These are phyloP conservation scores for Meiosimyza decipiens DNA, from an alignment of 2,888 invertebrate genomes.

Conservation along the genomic window DNA sequence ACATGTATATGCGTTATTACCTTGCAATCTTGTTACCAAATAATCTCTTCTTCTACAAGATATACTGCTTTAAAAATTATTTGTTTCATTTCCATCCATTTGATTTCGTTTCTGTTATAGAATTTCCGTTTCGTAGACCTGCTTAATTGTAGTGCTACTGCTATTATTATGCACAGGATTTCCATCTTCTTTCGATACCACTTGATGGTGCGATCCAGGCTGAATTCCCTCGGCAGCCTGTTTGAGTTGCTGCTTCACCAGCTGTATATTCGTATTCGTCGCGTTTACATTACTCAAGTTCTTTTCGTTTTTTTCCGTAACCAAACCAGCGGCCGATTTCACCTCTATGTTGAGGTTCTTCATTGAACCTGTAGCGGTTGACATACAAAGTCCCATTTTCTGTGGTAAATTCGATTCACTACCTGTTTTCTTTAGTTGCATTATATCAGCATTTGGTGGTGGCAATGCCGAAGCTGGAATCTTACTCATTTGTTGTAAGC, in stretches of 20 bases:
- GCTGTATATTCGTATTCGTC: slow-evolving; percentile 45
- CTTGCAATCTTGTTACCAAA: neutral
- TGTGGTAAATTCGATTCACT: slow-evolving; percentile 88
- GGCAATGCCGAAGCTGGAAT: slow-evolving; percentile 76
- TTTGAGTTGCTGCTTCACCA: slow-evolving; percentile 40
- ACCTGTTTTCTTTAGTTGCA: slow-evolving; percentile 82
- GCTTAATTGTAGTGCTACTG: slow-evolving; percentile 76
- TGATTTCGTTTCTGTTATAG: slow-evolving; percentile 76
- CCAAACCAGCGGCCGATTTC: slow-evolving; percentile 31
- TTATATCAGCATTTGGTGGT: slow-evolving; percentile 65
- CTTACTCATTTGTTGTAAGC: slow-evolving; percentile 87
- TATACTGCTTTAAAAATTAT: slow-evolving; percentile 1
- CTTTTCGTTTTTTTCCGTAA: slow-evolving; percentile 35
- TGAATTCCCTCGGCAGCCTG: slow-evolving; percentile 37
- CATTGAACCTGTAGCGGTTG: slow-evolving; percentile 54
- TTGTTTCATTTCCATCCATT: slow-evolving; percentile 64
- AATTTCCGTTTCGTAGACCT: slow-evolving; percentile 93
- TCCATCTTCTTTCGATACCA: slow-evolving; percentile 30
- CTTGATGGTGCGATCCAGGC: slow-evolving; percentile 47
- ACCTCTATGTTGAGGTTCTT: slow-evolving; percentile 55
- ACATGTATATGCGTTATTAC: slow-evolving; percentile 2
- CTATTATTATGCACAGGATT: slow-evolving; percentile 51
- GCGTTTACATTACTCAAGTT: slow-evolving; percentile 36
- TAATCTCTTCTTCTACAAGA: neutral
- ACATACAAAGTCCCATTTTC: slow-evolving; percentile 81